Base-by-base conservation (phyloP, 1,140 invertebrate species). In the Elysia chlorotica region DNA sequence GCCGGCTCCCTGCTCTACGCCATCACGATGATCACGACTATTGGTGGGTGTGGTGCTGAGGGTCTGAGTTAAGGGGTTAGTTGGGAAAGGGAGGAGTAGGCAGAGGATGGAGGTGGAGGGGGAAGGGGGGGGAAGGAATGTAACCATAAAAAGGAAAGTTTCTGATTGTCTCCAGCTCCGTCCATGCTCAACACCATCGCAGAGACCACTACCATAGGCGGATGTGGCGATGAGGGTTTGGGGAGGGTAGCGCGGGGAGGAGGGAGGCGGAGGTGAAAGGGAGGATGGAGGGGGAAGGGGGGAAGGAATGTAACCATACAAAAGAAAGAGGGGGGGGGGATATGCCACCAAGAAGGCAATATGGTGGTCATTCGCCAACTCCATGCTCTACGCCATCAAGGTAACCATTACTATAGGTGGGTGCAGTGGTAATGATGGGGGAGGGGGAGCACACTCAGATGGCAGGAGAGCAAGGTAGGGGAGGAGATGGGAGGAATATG, bases 381-480 rank as follows among this genome's bases (percentile, higher is more conserved):
- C 53, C 91, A 92, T 78, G 91, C 90, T 98, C 0, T 99, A 97
- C 86, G 97, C 95, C 0, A 91, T 98, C 35, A 98, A 96, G 3
- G 95, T 98, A 71, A 97, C 97, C 83, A 98, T 96, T 0, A 98
- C 96, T 0, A 98, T 97, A 72, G 96, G 95, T 96, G 90, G 93
- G 93, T 92, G 21, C n/a, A 14, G 41, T 14, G 10, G n/a, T 48
- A n/a, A 48, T 48, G 10, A n/a, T 48, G n/a, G 10, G 10, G 41
- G 41, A 14, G 41, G 41, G 41, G 10, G 41, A n/a, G 41, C n/a
- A 14, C n/a, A n/a, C 6, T 10, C 6, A 6, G 28, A 25, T 10
- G 25, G n/a, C n/a, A n/a, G 56, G 28, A 25, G 28, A 14, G n/a
- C n/a, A 48, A 10, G 41, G 10, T 10, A 48, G 41, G n/a, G 10